Base-by-base conservation (phyloP, 2,797 vertebrate genomes). In the Pelobates cultripes region DNA sequence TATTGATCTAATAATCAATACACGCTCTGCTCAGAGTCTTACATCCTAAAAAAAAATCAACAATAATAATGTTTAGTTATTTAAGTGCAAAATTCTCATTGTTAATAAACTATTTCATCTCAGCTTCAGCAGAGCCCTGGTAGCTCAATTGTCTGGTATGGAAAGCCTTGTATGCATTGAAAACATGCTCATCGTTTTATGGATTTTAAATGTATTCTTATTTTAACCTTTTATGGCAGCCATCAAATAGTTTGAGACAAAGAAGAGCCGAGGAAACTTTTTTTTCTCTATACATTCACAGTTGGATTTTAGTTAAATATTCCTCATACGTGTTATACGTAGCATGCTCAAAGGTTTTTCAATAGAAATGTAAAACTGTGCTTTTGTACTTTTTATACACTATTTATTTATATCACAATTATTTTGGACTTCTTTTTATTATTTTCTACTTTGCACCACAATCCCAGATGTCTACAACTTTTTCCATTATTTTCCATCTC, bases 1-100 rank as follows among this genome's bases (percentile, higher is more conserved):
- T 79, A 67, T 72, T 67, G 78, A 79, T 80, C 78, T 66, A 66
- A 5, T 67, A 41, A 55, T 74, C 78, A 74, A 60, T 74, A 47
- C 9, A 47, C 45, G 66, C 64, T 73, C 7, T 44, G 47, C 40
- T 43, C 55, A 1, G 4, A 3, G 55, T 6, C 14, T 57, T 57
- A 0, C 55, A 51, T 14, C 28, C 28, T 28, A 28, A 28, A 28
- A 28, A 28, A 28, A 28, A 28, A 28, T 28, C 7, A 15, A 51
- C 55, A 12, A 15, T 57, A 12, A 51, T 14, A 14, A 14, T 51
- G 3, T 57, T 57, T 57, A 57, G 55, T 57, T 4, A 15, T 57
- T 57, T 14, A 1, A 57, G 55, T 12, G 28, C 55, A 7, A 12
- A 12, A 15, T 57, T 12, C 55, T 15, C 55, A 28, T 28, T 14